These are phyloP conservation scores for Atrina japonica DNA, from an alignment of 2,888 invertebrate genomes.

Conservation along the genomic window DNA sequence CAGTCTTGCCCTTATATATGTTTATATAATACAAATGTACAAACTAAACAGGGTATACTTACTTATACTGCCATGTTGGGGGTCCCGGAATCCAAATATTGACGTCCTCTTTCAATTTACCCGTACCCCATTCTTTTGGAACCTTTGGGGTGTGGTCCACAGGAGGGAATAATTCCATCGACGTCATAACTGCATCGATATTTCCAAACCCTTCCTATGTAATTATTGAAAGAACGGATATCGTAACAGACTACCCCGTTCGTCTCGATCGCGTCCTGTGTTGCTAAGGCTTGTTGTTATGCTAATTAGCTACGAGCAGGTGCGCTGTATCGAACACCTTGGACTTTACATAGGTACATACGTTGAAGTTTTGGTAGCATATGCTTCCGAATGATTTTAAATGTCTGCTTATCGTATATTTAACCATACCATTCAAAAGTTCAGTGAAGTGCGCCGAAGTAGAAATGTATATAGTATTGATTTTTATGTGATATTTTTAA, in stretches of 20 bases:
- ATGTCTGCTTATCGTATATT: too few relatives aligned
- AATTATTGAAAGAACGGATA: constrained; percentile 22
- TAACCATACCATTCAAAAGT: too few relatives aligned
- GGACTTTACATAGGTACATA: background rate
- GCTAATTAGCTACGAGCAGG: constrained; percentile 30
- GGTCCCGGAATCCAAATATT: constrained; percentile 63
- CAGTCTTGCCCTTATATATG: too few relatives aligned
- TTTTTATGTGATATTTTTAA: too few relatives aligned
- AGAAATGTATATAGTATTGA: too few relatives aligned
- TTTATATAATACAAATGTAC: too few relatives aligned
- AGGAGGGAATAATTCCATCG: constrained; percentile 61
- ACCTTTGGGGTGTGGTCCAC: constrained; percentile 51
- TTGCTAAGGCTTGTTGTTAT: constrained; percentile 57
- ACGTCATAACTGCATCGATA: constrained; percentile 55
- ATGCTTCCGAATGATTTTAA: too few relatives aligned
- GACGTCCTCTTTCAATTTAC: constrained; percentile 62
- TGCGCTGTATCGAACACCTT: constrained; percentile 5
- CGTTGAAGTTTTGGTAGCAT: too few relatives aligned
- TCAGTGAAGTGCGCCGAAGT: too few relatives aligned
- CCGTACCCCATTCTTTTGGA: constrained; percentile 69
- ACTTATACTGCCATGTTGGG: constrained; percentile 69
- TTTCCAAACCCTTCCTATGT: constrained; percentile 20
- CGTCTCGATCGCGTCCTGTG: constrained; percentile 51
- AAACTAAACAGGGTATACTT: too few relatives aligned
- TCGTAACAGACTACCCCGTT: constrained; percentile 8